These are phyloP conservation scores for Acleris holmiana DNA, from an alignment of 2,888 invertebrate species.

Conservation along the genomic window DNA sequence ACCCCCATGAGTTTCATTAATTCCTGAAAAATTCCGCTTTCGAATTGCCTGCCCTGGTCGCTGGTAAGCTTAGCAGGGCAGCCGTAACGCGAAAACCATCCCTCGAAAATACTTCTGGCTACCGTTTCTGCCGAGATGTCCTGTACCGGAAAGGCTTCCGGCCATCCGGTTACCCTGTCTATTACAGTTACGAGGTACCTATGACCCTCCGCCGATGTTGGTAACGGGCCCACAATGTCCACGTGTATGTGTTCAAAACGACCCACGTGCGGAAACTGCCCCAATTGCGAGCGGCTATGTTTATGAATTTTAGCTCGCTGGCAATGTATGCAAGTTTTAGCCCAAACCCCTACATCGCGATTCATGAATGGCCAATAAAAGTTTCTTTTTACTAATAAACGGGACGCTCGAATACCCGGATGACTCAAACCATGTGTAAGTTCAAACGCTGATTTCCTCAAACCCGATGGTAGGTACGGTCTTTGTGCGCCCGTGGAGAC, in stretches of 20 bases:
- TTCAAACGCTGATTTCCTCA: no score
- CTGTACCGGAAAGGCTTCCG: neutral
- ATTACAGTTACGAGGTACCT: conserved; percentile 6
- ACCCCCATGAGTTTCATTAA: neutral
- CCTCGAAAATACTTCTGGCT: conserved; percentile 19
- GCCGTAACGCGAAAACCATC: conserved; percentile 16
- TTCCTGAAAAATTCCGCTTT: neutral
- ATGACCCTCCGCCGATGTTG: conserved; percentile 6
- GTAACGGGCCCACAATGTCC: conserved; percentile 14
- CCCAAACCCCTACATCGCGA: conserved; percentile 2
- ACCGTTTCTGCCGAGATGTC: conserved; percentile 17
- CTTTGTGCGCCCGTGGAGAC: no score
- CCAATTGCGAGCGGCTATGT: conserved; percentile 2
- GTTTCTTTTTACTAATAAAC: neutral
- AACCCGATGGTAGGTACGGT: no score
- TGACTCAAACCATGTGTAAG: no score
- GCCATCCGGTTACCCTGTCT: conserved; percentile 11
- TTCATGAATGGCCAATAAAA: conserved; percentile 5
- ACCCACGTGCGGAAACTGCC: neutral
- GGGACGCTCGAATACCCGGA: neutral
- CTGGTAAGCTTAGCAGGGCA: conserved; percentile 16
- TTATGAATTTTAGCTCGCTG: neutral
- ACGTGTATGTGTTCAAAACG: conserved; percentile 14
- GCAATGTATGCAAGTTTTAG: neutral
- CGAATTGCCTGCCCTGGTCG: conserved; percentile 4